phyloP scores from a whole-genome alignment of 2,797 vertebrate genomes.

The Pristis pectinata region DNA sequence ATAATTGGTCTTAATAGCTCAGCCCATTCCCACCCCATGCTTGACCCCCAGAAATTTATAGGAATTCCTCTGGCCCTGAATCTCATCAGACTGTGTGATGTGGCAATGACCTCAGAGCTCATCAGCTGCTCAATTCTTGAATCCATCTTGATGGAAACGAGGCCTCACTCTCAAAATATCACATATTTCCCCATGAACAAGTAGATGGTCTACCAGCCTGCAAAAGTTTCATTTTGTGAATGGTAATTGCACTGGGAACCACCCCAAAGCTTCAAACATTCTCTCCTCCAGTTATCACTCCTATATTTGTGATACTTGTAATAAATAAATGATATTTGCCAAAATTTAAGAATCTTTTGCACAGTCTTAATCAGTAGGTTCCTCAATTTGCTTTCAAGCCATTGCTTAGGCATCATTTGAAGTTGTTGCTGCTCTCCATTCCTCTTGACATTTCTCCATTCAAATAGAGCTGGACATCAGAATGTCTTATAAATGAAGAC shows the following conservation, averaged over 20 bases:
- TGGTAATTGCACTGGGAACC: background rate
- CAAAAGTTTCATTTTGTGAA: background rate
- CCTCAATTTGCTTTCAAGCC: background rate
- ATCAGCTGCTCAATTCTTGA: background rate
- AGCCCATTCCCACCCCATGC: background rate
- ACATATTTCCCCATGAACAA: background rate
- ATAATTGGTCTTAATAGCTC: background rate
- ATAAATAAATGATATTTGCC: background rate
- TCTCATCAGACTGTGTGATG: too few species aligned
- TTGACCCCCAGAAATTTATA: background rate
- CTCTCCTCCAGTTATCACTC: background rate
- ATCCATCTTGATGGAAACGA: background rate
- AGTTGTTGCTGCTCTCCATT: background rate
- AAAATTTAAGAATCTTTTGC: background rate
- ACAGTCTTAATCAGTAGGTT: background rate
- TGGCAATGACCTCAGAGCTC: background rate
- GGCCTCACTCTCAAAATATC: background rate
- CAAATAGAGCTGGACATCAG: background rate
- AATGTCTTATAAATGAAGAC: background rate
- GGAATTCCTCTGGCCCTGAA: background rate
- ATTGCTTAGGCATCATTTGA: background rate
- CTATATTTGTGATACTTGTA: background rate
- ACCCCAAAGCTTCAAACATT: background rate
- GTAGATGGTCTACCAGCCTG: background rate
- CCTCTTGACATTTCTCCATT: background rate